Percentiles rank a stretch among this genome's conserved stretches.
Conservation (phyloP, 2,888 invertebrate genomes). For the Conchocele bisecta region DNA sequence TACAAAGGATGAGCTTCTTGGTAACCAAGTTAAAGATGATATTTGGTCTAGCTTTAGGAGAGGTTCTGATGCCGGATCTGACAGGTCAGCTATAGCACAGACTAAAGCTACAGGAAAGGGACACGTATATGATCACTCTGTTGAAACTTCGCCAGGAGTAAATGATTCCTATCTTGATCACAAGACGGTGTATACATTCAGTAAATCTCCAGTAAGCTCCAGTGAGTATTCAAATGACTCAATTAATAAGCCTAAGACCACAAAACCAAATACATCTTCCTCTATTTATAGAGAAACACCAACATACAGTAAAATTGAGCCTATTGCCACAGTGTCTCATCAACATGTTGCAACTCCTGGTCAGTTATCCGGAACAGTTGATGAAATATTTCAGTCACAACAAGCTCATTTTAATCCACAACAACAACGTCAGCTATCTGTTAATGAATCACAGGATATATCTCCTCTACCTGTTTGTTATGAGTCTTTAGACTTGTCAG, state of each 20-base stretch:
- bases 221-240: no score
- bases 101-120: neutral
- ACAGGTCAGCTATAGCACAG: no score
- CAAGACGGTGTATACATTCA: no score
- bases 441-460: neutral
- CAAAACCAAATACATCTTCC: no score
- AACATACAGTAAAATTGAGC: neutral
- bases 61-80: neutral
- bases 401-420: no score
- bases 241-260: no score
- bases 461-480: no score
- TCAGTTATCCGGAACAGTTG: slow-evolving; percentile 29
- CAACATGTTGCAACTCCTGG: neutral
- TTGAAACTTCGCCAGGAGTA: neutral
- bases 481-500: slow-evolving; percentile 47
- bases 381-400: slow-evolving; percentile 53
- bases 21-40: slow-evolving; percentile 51
- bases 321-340: no score
- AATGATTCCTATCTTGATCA: no score
- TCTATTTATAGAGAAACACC: no score
- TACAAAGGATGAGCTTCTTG: slow-evolving; percentile 61
- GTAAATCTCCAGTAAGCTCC: neutral
- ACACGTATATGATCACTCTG: neutral
- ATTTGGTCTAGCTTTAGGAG: slow-evolving; percentile 42
- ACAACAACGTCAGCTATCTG: neutral